Evolutionary conservation across 2,113 vertebrate species (phyloP), one percentile per base, ranked within the genome.

Genomic region (Pachyramphus minor): DNA sequence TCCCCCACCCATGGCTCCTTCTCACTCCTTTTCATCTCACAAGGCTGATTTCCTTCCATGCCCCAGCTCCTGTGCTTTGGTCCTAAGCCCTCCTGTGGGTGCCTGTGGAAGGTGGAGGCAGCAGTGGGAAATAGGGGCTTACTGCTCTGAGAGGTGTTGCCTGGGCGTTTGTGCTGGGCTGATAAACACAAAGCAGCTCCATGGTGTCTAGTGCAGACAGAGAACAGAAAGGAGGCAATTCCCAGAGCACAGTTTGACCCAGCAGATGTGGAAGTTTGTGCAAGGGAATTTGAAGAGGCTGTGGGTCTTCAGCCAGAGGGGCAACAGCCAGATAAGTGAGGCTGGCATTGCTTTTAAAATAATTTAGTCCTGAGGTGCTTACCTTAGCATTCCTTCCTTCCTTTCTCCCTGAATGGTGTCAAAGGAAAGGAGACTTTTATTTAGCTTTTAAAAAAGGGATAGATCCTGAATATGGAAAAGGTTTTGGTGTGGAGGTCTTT

Each of bases 1-100:
- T 20, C 20, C 24, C 17, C 10, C 33, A 63, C 23, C 33, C 21
- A 20, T 1, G 0, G 37, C 33, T 47, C 14, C 14, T 56, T 71
- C 42, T 75, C 17, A 11, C 14, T 76, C 41, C 13, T 58, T 35
- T 67, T 73, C 4, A 25, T 42, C 21, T 84, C 31, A 14, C 6
- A 3, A 6, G 35, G 9, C 14, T 31, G 6, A 42, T 91, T 81
- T 42, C 31, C 23, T 72, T 58, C 12, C 8, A 9, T 0, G 0
- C 7, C 39, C 9, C 12, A 8, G 8, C 13, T 63, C 39, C 35
- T 47, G 23, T 2, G 1, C 33, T 37, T 73, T 8, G 6, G 25
- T 72, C 13, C 18, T 27, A 14, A 27, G 23, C 11, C 14, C 17
- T 76, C 25, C 72, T 1, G 0, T 16, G 11, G 19, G 28, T 7